A percentile compares a stretch with the other conserved stretches of the same genome.
These are phyloP conservation scores for Cylas formicarius DNA, from an alignment of 1,140 invertebrate genomes.

Conservation along the genomic window DNA sequence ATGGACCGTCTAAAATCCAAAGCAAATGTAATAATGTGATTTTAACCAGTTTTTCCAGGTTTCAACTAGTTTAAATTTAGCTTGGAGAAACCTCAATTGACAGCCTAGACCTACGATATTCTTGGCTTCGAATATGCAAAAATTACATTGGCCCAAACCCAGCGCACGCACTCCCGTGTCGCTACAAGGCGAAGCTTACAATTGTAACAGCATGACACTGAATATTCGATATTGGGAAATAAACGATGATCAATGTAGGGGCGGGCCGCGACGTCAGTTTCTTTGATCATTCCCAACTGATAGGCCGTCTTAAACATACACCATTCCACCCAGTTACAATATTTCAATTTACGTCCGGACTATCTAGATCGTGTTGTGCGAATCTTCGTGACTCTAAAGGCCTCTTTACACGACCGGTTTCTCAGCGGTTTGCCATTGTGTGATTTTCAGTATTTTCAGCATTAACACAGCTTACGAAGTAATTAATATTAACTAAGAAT, in stretches of 20 bases:
- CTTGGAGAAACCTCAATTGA: background rate
- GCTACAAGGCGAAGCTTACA: constrained; percentile 1
- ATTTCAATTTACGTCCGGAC: constrained; percentile 16
- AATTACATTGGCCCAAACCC: too few relatives aligned
- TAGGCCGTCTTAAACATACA: constrained; percentile 16
- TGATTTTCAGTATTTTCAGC: constrained; percentile 8
- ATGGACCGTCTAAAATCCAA: constrained; percentile 29
- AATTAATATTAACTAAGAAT: too few relatives aligned
- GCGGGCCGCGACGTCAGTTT: constrained; percentile 17
- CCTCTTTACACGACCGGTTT: background rate
- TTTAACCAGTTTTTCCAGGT: constrained; percentile 3
- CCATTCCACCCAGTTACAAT: constrained; percentile 19
- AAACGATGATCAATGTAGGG: constrained; percentile 21
- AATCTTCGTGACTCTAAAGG: background rate
- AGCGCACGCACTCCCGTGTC: background rate
- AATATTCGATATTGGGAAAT: constrained; percentile 20
- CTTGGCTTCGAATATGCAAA: too few relatives aligned
- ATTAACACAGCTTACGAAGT: too few relatives aligned
- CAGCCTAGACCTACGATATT: too few relatives aligned
- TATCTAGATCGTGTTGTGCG: constrained; percentile 21
- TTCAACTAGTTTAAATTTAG: constrained; percentile 2
- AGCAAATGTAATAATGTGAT: constrained; percentile 26
- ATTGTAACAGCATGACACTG: constrained; percentile 12
- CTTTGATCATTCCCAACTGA: constrained; percentile 20
- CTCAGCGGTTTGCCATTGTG: constrained; percentile 5